A percentile compares a stretch with the other conserved stretches of the same genome.
Conservation (phyloP, 1,140 invertebrate species). For the Limonius californicus region DNA sequence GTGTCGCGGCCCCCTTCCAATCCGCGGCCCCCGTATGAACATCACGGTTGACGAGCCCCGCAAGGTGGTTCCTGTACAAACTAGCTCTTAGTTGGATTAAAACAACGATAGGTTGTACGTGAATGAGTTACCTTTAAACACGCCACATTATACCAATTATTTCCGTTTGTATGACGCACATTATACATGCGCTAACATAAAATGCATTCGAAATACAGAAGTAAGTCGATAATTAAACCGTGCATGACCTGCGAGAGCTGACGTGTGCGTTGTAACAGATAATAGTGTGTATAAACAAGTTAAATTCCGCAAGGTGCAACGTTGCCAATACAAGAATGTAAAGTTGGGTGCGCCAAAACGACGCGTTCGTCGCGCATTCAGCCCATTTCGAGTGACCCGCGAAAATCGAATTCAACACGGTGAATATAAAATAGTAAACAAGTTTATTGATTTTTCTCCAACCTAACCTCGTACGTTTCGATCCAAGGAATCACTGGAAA, state of each 20-base stretch:
- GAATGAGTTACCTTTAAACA: not conserved
- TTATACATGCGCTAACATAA: not conserved
- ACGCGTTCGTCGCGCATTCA: not conserved
- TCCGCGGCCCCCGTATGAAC: not conserved
- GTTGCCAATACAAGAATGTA: constrained; percentile 13
- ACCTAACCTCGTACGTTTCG: not conserved
- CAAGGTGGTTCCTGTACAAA: constrained; percentile 22
- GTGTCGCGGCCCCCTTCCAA: constrained; percentile 7
- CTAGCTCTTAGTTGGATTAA: constrained; percentile 25
- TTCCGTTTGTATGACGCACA: no score
- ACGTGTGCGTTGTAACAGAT: not conserved
- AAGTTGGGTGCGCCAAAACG: constrained; percentile 8
- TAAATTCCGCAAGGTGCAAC: constrained; percentile 15
- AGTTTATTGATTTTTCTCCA: constrained; percentile 23
- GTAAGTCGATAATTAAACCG: not conserved
- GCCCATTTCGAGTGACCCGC: constrained; percentile 5
- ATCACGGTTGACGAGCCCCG: constrained; percentile 4
- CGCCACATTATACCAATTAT: no score
- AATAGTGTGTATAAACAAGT: constrained; percentile 7
- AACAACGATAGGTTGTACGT: constrained; percentile 18
- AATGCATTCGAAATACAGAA: not conserved
- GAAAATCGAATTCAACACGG: constrained; percentile 22
- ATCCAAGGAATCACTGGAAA: constrained; percentile 14
- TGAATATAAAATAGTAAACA: constrained; percentile 21
- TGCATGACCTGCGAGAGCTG: not conserved